Evolutionary conservation across 1,140 invertebrate genomes (phyloP).

Genomic region (Hyphantria cunea): DNA sequence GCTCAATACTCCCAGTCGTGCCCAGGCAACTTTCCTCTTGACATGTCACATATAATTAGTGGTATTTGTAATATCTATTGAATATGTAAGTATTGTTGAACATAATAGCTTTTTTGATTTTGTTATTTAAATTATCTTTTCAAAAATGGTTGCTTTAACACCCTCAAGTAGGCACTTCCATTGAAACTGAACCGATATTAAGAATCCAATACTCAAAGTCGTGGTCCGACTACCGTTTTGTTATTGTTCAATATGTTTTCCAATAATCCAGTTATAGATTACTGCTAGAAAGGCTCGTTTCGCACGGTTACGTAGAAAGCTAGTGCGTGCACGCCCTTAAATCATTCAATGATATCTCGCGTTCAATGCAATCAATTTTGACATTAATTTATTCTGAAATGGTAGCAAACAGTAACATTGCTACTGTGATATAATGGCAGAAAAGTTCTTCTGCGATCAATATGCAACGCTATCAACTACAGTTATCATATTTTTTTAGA

Average conservation of each 20-base stretch:
- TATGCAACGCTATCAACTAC: too few species aligned
- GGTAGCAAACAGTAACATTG: too few species aligned
- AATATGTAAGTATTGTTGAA: too few species aligned
- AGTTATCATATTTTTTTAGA: too few species aligned
- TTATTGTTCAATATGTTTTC: conserved; percentile 75
- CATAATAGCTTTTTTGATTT: too few species aligned
- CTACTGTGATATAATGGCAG: background rate
- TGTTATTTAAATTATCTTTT: too few species aligned
- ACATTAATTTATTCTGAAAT: conserved; percentile 18
- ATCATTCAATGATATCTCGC: conserved; percentile 22
- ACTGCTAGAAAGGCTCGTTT: conserved; percentile 52
- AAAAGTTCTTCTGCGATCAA: background rate
- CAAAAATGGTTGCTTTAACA: too few species aligned
- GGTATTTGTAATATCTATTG: too few species aligned
- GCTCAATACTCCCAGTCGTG: too few species aligned
- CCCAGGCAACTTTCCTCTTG: too few species aligned
- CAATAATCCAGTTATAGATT: conserved; percentile 70
- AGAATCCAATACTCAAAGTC: conserved; percentile 46
- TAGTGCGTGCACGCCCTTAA: conserved; percentile 43
- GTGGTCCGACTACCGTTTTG: conserved; percentile 66
- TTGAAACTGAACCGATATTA: conserved; percentile 30
- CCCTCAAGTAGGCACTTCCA: conserved; percentile 34
- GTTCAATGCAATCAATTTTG: conserved; percentile 5
- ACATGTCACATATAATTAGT: too few species aligned
- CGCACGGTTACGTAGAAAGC: conserved; percentile 49